phyloP scores from a whole-genome alignment of 1,140 invertebrate genomes.

The Zaprionus camerounensis region DNA sequence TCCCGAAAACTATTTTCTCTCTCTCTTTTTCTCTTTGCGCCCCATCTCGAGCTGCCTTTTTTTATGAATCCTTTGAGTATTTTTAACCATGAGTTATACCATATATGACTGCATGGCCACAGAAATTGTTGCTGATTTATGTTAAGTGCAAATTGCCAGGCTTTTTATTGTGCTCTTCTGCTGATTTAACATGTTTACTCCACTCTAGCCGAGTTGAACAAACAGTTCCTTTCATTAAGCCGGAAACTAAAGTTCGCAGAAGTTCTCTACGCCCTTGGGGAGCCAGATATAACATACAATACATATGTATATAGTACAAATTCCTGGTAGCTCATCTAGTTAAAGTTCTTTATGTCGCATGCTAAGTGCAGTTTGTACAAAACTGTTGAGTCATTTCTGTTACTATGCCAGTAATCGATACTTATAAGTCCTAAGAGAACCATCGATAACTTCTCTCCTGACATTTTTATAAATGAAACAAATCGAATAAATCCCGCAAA shows the following conservation, averaged over 20 bases:
- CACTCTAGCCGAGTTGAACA: neutral
- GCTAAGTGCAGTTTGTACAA: no score
- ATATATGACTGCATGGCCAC: constrained; percentile 56
- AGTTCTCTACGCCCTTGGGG: neutral
- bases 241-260: no score
- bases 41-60: constrained; percentile 22
- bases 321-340: neutral
- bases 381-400: no score
- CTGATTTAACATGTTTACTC: neutral
- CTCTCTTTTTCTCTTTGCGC: no score
- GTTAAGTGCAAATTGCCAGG: constrained; percentile 58
- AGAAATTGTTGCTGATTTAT: constrained; percentile 67
- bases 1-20: constrained; percentile 23
- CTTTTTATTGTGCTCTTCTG: neutral
- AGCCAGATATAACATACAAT: neutral
- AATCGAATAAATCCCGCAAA: neutral
- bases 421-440: neutral
- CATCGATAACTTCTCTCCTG: neutral
- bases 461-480: neutral
- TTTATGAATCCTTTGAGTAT: constrained; percentile 79
- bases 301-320: neutral
- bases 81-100: constrained; percentile 65
- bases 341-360: neutral
- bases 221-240: constrained; percentile 8
- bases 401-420: no score